A percentile compares a stretch with the other conserved stretches of the same genome.
These are phyloP conservation scores for Manis crassicaudata DNA, from an alignment of 2,797 vertebrate species.

Conservation along the genomic window DNA sequence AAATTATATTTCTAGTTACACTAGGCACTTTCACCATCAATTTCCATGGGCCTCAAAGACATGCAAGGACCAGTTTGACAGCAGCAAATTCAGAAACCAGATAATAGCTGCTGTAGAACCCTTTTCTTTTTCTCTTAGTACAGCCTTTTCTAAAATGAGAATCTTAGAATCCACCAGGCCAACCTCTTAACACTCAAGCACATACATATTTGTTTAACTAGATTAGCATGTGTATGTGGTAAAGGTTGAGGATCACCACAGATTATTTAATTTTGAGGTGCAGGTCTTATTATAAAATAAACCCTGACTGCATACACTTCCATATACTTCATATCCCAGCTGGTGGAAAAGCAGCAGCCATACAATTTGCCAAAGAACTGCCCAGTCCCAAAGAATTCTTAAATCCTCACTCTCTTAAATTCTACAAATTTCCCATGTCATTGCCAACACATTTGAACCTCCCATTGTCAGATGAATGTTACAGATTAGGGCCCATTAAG, in stretches of 20 bases:
- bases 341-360: neutral
- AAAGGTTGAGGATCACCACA: slow-evolving; percentile 13
- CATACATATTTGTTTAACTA: slow-evolving; percentile 41
- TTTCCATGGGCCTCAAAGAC: slow-evolving; percentile 87
- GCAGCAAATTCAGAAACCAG: slow-evolving; percentile 74
- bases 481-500: neutral
- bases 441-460: neutral
- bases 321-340: neutral
- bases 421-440: neutral
- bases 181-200: slow-evolving; percentile 1
- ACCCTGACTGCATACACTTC: slow-evolving; percentile 18
- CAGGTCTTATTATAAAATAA: slow-evolving; percentile 66
- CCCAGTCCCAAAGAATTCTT: slow-evolving; percentile 41
- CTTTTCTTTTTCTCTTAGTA: slow-evolving; percentile 48
- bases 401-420: neutral
- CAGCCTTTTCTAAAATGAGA: slow-evolving; percentile 66
- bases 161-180: slow-evolving; percentile 31
- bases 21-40: slow-evolving; percentile 84
- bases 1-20: slow-evolving; percentile 85
- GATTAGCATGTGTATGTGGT: slow-evolving; percentile 9
- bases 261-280: slow-evolving; percentile 60
- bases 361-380: slow-evolving; percentile 45
- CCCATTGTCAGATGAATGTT: slow-evolving; percentile 27
- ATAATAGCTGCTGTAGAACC: slow-evolving; percentile 67
- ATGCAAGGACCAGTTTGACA: slow-evolving; percentile 79